Evolutionary conservation across 2,113 vertebrate genomes (phyloP).

Genomic region (Salvelinus fontinalis): DNA sequence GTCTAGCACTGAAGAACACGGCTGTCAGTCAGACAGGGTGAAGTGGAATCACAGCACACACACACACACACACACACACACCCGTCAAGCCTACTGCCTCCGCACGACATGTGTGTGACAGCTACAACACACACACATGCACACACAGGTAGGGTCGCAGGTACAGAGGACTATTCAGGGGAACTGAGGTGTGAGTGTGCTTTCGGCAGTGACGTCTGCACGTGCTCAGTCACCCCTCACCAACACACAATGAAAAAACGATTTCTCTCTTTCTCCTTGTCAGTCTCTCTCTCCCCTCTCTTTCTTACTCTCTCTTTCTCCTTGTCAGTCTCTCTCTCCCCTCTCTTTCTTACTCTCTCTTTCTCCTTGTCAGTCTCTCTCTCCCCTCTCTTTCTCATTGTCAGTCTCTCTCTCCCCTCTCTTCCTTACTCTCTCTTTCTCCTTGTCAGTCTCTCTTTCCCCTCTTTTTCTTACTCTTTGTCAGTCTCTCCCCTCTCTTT

Average conservation of each 20-base stretch:
- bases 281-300: neutral
- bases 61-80: neutral
- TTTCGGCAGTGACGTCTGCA: conserved; percentile 1
- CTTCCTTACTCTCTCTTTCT: conserved; percentile 2
- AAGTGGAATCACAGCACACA: neutral
- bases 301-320: conserved; percentile 2
- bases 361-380: neutral
- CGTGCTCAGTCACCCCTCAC: conserved; percentile 15
- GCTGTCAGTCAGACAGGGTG: too few species aligned
- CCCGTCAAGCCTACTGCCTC: neutral
- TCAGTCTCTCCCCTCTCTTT: too few species aligned
- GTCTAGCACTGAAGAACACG: too few species aligned
- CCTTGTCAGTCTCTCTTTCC: neutral
- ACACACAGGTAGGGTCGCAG: neutral
- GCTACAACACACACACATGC: conserved; percentile 12
- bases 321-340: neutral
- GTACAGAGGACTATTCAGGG: conserved; percentile 14
- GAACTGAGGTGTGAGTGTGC: conserved; percentile 28
- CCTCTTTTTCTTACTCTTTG: neutral
- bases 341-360: too few species aligned
- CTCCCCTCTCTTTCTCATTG: neutral
- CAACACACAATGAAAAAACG: neutral
- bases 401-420: neutral
- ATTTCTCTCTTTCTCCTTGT: too few species aligned
- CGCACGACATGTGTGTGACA: conserved; percentile 7